A percentile compares a stretch with the other conserved stretches of the same genome.
These are phyloP conservation scores for Bucorvus abyssinicus DNA, from an alignment of 2,797 vertebrate genomes.

Conservation along the genomic window DNA sequence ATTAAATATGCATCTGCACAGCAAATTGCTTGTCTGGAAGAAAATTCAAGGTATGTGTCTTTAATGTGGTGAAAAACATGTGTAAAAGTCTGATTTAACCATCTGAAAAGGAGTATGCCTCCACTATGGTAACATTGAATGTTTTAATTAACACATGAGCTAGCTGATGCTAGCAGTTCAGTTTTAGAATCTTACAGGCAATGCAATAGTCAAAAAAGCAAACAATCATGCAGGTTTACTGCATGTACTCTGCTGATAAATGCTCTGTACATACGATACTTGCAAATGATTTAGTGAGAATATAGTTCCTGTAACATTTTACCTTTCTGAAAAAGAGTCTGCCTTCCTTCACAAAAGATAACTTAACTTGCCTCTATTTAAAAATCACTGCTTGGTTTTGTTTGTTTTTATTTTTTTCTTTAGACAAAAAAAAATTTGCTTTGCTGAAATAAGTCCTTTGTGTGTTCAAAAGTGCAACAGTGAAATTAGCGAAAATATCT, in stretches of 20 bases:
- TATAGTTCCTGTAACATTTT: neutral
- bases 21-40: neutral
- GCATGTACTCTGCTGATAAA: neutral
- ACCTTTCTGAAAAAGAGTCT: neutral
- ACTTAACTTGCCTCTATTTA: neutral
- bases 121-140: rapidly evolving
- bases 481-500: neutral
- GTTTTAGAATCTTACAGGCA: neutral
- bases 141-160: neutral
- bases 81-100: neutral
- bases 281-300: neutral
- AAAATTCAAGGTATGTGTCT: neutral
- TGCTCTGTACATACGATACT: neutral
- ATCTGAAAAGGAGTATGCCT: neutral
- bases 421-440: neutral
- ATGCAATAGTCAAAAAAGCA: neutral
- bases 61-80: neutral
- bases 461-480: neutral
- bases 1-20: neutral
- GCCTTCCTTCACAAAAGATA: neutral
- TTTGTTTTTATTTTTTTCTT: neutral
- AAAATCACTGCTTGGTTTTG: neutral
- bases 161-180: neutral
- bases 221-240: neutral
- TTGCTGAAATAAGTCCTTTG: neutral